Evolutionary conservation across 2,888 invertebrate species (phyloP).

Genomic region (Erannis defoliaria): DNA sequence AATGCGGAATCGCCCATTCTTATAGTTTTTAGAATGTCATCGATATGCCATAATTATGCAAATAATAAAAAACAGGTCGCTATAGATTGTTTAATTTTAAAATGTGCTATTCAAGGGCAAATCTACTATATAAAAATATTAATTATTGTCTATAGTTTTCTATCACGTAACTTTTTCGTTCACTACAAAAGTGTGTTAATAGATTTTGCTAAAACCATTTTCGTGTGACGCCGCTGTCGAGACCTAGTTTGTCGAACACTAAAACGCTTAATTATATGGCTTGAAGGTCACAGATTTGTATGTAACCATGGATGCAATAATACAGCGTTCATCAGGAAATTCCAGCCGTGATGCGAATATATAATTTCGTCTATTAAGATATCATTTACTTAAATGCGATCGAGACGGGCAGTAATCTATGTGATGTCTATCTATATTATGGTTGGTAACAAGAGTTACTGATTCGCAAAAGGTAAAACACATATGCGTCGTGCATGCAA

Average conservation of each 20-base stretch:
- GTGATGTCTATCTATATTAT: conserved; percentile 18
- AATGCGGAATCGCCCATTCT: conserved; percentile 1
- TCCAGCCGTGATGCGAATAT: conserved; percentile 63
- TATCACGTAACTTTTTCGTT: conserved; percentile 16
- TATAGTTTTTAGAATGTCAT: neutral
- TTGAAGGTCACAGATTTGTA: conserved; percentile 59
- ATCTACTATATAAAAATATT: neutral
- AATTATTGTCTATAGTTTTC: conserved; percentile 7
- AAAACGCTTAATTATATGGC: conserved; percentile 40
- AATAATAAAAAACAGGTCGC: neutral
- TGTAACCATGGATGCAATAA: conserved; percentile 57
- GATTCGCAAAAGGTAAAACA: conserved; percentile 17
- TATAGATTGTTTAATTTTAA: conserved; percentile 4
- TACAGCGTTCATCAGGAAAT: conserved; percentile 62
- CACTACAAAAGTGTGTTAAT: conserved; percentile 26
- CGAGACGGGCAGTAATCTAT: conserved; percentile 35
- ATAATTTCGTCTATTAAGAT: conserved; percentile 49
- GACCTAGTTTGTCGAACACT: conserved; percentile 25
- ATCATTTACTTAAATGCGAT: conserved; percentile 43
- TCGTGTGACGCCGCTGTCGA: conserved; percentile 7
- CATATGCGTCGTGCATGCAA: neutral
- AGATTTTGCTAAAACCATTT: conserved; percentile 17
- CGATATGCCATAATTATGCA: conserved; percentile 5
- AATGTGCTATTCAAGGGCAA: conserved; percentile 6
- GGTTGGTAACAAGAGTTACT: conserved; percentile 15